These are phyloP conservation scores for Lasioglossum zephyrum DNA, from an alignment of 2,888 invertebrate species.

Conservation along the genomic window DNA sequence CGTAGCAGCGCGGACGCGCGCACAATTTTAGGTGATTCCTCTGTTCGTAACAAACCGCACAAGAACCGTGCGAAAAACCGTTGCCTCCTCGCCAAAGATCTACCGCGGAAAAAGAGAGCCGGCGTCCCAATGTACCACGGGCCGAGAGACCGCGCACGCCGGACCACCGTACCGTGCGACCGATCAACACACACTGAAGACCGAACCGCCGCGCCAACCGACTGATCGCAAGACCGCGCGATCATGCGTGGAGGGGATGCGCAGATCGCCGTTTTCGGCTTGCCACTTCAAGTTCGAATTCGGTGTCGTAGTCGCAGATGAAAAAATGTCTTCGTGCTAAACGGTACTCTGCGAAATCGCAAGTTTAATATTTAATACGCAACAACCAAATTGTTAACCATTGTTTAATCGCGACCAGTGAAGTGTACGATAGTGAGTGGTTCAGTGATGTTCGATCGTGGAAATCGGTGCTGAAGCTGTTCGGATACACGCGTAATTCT, in stretches of 20 bases:
- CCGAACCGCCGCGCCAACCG: slow-evolving; percentile 30
- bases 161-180: slow-evolving; percentile 32
- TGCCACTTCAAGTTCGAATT: slow-evolving; percentile 21
- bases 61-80: slow-evolving; percentile 52
- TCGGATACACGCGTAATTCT: neutral
- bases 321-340: no score
- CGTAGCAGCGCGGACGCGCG: slow-evolving; percentile 39
- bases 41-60: neutral
- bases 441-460: neutral
- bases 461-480: neutral
- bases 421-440: neutral
- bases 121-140: slow-evolving; percentile 38
- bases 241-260: slow-evolving; percentile 24
- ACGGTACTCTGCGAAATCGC: no score
- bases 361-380: no score
- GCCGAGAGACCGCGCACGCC: slow-evolving; percentile 15
- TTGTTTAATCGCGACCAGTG: neutral
- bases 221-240: slow-evolving; percentile 33
- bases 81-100: neutral
- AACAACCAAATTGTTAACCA: neutral
- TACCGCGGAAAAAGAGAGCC: neutral
- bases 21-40: slow-evolving; percentile 41
- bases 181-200: slow-evolving; percentile 54
- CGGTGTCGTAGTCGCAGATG: neutral
- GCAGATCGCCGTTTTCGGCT: slow-evolving; percentile 7